These are phyloP conservation scores for Mimas tiliae DNA, from an alignment of 2,888 invertebrate species.

Conservation along the genomic window DNA sequence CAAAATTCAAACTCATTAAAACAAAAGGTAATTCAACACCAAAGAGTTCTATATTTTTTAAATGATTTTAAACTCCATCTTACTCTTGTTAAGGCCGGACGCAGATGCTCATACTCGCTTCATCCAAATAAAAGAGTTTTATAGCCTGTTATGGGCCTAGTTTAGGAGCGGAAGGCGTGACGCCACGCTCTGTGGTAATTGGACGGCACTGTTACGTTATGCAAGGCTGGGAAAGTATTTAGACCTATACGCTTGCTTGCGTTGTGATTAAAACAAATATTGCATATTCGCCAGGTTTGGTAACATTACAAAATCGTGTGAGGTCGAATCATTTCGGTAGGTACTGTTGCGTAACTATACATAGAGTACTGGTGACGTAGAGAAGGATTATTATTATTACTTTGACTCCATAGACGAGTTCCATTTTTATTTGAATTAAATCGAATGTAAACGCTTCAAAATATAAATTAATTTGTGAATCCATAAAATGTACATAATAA, in stretches of 20 bases:
- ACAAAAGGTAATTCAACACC: constrained; percentile 4
- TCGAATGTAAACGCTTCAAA: no score
- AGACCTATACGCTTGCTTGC: neutral
- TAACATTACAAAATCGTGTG: neutral
- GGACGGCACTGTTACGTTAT: constrained; percentile 4
- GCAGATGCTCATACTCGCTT: constrained; percentile 14
- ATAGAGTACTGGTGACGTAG: neutral
- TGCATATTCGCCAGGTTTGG: neutral
- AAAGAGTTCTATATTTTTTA: neutral
- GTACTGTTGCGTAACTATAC: neutral
- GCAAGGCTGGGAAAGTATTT: constrained; percentile 16
- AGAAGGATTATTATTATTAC: no score
- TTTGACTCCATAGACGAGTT: no score
- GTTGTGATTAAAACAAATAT: constrained; percentile 3
- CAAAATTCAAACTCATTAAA: neutral
- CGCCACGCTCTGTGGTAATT: neutral
- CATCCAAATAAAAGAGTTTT: constrained; percentile 1
- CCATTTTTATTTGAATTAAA: no score
- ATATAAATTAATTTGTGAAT: no score
- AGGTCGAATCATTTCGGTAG: neutral
- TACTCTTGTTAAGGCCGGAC: neutral
- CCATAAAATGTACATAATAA: no score
- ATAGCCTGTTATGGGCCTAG: neutral
- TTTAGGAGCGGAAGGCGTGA: constrained; percentile 6
- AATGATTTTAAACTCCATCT: neutral